Percentiles rank a stretch among this genome's conserved stretches.
phyloP scores from a whole-genome alignment of 2,797 vertebrate genomes.

The Chiroxiphia lanceolata region DNA sequence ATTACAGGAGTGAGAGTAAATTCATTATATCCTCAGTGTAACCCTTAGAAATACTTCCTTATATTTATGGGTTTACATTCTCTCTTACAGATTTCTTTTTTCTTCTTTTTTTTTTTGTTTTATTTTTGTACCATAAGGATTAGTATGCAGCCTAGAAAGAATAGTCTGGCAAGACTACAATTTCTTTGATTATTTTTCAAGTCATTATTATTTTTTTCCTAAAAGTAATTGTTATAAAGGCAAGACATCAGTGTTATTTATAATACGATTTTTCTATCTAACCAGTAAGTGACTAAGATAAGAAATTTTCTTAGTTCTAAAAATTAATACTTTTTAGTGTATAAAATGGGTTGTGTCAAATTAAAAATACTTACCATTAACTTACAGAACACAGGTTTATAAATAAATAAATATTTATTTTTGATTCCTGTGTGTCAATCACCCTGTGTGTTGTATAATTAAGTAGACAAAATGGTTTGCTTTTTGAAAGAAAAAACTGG shows the following conservation, averaged over 20 bases:
- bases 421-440: background rate
- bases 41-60: conserved; percentile 67
- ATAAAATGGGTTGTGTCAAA: conserved; percentile 6
- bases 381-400: background rate
- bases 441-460: background rate
- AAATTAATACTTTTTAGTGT: conserved; percentile 35
- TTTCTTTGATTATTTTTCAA: background rate
- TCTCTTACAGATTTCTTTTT: background rate
- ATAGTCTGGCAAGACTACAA: background rate
- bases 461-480: background rate
- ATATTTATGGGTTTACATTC: conserved; percentile 34
- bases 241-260: background rate
- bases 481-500: background rate
- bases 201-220: background rate
- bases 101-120: background rate
- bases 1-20: conserved; percentile 63
- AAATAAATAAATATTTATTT: background rate
- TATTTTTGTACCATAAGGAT: rapidly evolving
- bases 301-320: conserved; percentile 30
- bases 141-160: background rate
- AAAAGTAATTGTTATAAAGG: background rate
- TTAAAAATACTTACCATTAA: background rate
- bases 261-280: background rate
- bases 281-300: background rate
- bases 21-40: conserved; percentile 66